These are phyloP conservation scores for Drosophila oshimai DNA, from an alignment of 1,140 invertebrate species.

Conservation along the genomic window DNA sequence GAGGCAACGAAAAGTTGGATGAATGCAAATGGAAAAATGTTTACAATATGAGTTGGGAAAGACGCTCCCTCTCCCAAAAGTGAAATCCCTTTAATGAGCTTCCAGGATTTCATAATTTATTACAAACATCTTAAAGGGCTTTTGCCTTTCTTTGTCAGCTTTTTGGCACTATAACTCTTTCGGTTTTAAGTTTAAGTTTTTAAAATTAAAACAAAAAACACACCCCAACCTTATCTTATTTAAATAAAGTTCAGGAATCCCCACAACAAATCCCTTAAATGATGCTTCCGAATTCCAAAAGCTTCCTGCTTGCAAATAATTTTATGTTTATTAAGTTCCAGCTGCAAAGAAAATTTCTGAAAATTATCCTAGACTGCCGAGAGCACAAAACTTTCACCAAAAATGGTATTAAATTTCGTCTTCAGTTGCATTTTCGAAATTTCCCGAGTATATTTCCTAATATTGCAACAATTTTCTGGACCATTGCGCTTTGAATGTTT, in stretches of 20 bases:
- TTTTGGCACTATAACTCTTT: too few species aligned
- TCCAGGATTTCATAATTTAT: neutral
- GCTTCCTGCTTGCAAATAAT: neutral
- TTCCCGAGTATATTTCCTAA: constrained; percentile 28
- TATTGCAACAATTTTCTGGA: constrained; percentile 34
- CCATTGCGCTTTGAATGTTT: constrained; percentile 17
- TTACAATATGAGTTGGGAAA: neutral
- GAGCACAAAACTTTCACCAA: constrained; percentile 2
- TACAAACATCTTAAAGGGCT: neutral
- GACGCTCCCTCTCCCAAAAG: neutral
- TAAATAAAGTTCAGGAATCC: too few species aligned
- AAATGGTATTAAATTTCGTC: constrained; percentile 22
- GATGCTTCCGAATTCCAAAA: neutral
- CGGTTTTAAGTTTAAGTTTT: too few species aligned
- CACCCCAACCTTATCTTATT: too few species aligned
- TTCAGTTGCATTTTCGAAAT: neutral
- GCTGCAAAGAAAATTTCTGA: neutral
- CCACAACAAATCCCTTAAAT: too few species aligned
- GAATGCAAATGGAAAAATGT: constrained; percentile 27
- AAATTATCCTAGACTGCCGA: neutral
- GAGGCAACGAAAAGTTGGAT: neutral
- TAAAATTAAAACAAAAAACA: too few species aligned
- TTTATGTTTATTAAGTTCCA: neutral
- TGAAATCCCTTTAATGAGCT: neutral
- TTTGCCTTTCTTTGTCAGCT: too few species aligned